phyloP scores from a whole-genome alignment of 2,113 vertebrate species.

The Todiramphus chloris region DNA sequence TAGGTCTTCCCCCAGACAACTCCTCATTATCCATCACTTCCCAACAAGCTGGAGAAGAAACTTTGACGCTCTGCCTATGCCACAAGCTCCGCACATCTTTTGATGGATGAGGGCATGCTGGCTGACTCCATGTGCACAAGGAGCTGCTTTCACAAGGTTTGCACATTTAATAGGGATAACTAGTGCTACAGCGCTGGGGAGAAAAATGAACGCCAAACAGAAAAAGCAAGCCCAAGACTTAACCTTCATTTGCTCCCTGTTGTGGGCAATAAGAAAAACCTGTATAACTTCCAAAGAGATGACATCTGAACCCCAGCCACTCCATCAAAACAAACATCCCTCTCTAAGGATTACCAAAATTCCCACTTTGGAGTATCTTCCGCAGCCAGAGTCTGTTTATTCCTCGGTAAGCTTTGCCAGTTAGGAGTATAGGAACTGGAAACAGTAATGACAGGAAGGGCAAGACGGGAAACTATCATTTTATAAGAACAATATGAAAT shows the following conservation, averaged over 20 bases:
- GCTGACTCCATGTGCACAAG: fast-evolving
- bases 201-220: background rate
- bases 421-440: background rate
- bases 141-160: background rate
- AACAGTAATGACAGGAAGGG: background rate
- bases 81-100: background rate
- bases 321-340: background rate
- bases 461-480: background rate
- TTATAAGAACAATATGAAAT: background rate
- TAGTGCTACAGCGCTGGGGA: background rate
- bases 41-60: background rate
- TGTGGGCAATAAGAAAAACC: background rate
- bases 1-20: background rate
- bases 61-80: background rate
- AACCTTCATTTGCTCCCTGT: background rate
- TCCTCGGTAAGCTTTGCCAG: background rate
- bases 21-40: background rate
- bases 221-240: background rate
- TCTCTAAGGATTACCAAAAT: background rate
- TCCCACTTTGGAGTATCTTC: background rate
- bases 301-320: background rate
- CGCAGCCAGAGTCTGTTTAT: background rate
- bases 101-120: background rate
- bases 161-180: background rate
- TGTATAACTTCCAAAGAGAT: background rate